These are phyloP conservation scores for Achroia grisella DNA, from an alignment of 1,140 invertebrate species.

Conservation along the genomic window DNA sequence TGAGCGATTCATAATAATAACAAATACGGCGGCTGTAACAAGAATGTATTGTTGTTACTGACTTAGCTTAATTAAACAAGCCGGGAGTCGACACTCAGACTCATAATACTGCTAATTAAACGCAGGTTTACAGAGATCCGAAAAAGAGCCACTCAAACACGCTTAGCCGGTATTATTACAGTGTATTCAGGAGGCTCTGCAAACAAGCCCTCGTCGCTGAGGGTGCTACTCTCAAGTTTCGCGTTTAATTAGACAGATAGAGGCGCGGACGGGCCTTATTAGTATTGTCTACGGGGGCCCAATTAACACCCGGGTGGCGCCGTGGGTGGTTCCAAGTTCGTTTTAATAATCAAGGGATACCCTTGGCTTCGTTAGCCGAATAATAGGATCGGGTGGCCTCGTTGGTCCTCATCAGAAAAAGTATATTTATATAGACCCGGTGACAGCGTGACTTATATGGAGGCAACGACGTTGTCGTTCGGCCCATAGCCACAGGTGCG, in stretches of 20 bases:
- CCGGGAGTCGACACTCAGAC: conserved; percentile 64
- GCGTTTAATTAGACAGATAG: conserved; percentile 73
- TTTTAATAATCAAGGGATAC: conserved; percentile 71
- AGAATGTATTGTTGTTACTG: conserved; percentile 65
- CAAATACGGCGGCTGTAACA: conserved; percentile 28
- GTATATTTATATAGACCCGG: background rate
- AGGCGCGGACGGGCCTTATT: conserved; percentile 70
- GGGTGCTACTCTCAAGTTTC: conserved; percentile 71
- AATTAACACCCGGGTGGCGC: conserved; percentile 65
- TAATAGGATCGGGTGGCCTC: conserved; percentile 53
- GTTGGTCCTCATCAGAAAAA: conserved; percentile 28
- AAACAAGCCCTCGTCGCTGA: conserved; percentile 63
- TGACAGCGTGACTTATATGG: background rate
- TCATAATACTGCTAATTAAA: conserved; percentile 72
- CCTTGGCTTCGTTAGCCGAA: conserved; percentile 63
- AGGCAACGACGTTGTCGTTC: background rate
- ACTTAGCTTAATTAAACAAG: conserved; percentile 71
- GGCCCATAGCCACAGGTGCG: conserved; percentile 11
- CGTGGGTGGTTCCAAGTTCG: conserved; percentile 62
- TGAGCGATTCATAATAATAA: conserved; percentile 14
- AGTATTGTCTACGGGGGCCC: conserved; percentile 72
- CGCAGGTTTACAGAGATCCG: conserved; percentile 68
- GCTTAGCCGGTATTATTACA: conserved; percentile 72
- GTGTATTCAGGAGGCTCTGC: conserved; percentile 67
- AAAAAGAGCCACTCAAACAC: conserved; percentile 71